phyloP scores from a whole-genome alignment of 2,113 vertebrate genomes.

The Formicarius rufipectus region DNA sequence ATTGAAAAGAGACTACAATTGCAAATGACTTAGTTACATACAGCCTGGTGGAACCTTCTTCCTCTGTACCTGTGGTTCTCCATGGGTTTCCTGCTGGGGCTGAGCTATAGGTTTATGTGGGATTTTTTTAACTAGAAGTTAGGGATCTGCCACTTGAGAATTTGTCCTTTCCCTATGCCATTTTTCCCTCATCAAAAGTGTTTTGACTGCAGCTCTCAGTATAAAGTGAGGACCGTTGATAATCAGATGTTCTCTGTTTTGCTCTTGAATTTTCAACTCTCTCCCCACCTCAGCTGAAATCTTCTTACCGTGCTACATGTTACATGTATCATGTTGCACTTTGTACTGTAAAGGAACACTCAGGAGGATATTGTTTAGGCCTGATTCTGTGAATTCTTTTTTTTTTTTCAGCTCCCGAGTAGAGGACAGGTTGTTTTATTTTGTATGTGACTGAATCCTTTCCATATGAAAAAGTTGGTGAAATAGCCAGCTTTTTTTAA shows the following conservation, averaged over 20 bases:
- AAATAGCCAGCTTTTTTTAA: background rate
- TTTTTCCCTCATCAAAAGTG: background rate
- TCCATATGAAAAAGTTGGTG: background rate
- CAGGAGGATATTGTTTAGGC: background rate
- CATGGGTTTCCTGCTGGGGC: background rate
- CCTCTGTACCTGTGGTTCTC: background rate
- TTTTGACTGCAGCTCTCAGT: background rate
- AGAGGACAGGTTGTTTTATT: background rate
- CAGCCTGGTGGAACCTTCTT: background rate
- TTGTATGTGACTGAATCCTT: background rate
- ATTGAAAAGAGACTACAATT: background rate
- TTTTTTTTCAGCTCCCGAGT: background rate
- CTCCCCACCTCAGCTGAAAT: background rate
- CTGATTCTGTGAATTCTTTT: background rate
- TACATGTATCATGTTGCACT: background rate
- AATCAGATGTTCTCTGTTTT: background rate
- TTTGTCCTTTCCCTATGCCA: background rate
- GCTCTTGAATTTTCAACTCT: background rate
- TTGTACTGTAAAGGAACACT: background rate
- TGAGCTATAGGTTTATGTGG: background rate
- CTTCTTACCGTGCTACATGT: background rate
- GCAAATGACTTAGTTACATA: background rate
- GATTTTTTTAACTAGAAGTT: background rate
- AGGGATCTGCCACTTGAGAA: background rate
- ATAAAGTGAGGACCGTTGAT: background rate